A percentile compares a stretch with the other conserved stretches of the same genome.
These are phyloP conservation scores for Gallinago jamesoni DNA, from an alignment of 2,113 vertebrate genomes.

Conservation along the genomic window DNA sequence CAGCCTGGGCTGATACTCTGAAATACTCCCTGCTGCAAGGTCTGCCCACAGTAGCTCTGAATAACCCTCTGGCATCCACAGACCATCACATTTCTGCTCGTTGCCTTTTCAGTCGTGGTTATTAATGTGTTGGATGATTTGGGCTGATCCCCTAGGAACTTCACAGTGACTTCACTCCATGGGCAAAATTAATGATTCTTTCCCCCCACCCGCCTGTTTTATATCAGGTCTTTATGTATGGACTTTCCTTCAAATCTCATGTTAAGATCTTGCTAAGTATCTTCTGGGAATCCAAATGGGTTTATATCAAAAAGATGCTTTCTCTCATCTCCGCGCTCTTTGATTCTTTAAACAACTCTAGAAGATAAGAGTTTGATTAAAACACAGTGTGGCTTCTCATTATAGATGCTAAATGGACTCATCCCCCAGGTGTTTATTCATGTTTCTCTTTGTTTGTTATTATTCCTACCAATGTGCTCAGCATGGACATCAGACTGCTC, in stretches of 20 bases:
- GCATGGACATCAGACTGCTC: not conserved
- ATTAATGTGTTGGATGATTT: not conserved
- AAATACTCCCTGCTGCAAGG: not conserved
- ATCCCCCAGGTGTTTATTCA: not conserved
- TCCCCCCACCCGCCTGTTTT: not conserved
- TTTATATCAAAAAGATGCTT: not conserved
- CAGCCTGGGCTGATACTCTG: not conserved
- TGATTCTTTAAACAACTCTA: not conserved
- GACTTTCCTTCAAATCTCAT: not conserved
- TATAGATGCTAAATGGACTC: not conserved
- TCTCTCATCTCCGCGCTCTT: not conserved
- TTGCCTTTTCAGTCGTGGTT: accelerated
- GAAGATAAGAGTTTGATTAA: not conserved
- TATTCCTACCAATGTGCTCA: not conserved
- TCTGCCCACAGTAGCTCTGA: not conserved
- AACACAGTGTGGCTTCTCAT: not conserved
- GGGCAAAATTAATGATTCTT: not conserved
- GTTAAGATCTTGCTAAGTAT: not conserved
- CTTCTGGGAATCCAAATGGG: not conserved
- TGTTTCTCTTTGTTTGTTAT: not conserved
- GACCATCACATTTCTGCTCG: not conserved
- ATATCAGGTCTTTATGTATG: not conserved
- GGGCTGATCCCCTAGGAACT: not conserved
- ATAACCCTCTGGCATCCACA: not conserved
- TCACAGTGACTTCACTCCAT: not conserved